Base-by-base conservation (phyloP, 2,797 vertebrate genomes). In the Orestias chungarensis region DNA sequence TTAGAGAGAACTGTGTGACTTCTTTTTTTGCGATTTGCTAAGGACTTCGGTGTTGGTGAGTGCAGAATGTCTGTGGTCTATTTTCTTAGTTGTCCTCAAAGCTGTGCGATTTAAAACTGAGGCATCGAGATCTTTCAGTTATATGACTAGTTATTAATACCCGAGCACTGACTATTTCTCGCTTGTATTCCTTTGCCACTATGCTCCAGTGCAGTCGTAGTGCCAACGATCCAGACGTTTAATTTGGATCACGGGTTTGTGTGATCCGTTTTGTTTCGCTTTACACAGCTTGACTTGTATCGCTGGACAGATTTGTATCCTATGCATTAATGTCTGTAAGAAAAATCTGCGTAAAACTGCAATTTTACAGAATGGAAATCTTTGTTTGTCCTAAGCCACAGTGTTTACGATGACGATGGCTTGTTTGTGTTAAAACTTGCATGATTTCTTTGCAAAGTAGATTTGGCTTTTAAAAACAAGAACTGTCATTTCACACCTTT, bases 151-250 rank as follows among this genome's bases (percentile, higher is more conserved):
- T 80, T 67, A 65, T 70, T 73, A n/a, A n/a, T n/a, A 74, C 54
- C 68, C 66, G 27, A 38, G 23, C 12, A 68, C 73, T 40, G 27
- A 67, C 47, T 11, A 25, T 20, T 8, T 12, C 33, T 70, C 3
- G 10, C 65, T 47, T 57, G 38, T 42, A 25, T 38, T 31, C 50
- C 40, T 42, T 64, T 65, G 4, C 59, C 59, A 4, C 61, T 50
- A 42, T 29, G 61, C 61, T 65, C 62, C 59, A 44, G 67, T 77
- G 70, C 67, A 29, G 67, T 74, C 87, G 88, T 71, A 83, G 88
- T 90, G 90, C 91, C 90, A 92, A 90, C 54, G 71, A 88, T 85
- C 64, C 78, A 89, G 79, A 87, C 84, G 83, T 90, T 89, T 78
- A 74, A 42, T 74, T 87, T 88, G 1, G 42, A 78, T 88, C 54